Percentiles rank a stretch among this genome's conserved stretches.
phyloP scores from a whole-genome alignment of 2,113 vertebrate species.

The Sialia sialis region DNA sequence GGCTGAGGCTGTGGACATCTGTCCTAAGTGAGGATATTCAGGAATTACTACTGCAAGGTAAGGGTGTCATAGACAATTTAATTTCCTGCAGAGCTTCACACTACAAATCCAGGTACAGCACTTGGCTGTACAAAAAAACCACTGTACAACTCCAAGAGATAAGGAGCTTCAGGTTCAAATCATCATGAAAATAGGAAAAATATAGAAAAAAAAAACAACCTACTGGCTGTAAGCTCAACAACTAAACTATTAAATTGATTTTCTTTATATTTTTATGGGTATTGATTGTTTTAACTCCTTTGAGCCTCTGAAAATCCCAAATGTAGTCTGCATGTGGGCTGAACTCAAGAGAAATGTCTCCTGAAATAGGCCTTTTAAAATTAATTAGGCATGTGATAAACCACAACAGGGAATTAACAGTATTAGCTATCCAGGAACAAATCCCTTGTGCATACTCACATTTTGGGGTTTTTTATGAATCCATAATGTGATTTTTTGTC shows the following conservation, averaged over 20 bases:
- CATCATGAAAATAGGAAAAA: background rate
- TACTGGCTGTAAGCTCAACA: background rate
- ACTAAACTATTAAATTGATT: background rate
- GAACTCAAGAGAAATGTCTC: background rate
- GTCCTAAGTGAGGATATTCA: background rate
- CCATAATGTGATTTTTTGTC: background rate
- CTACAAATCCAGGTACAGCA: background rate
- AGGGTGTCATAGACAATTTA: background rate
- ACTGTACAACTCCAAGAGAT: background rate
- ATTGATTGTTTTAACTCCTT: background rate
- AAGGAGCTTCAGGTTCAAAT: background rate
- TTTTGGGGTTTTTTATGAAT: background rate
- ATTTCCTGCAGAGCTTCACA: background rate
- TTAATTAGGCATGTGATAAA: background rate
- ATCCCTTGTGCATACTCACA: rapidly evolving
- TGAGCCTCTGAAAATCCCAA: background rate
- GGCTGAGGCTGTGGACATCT: background rate
- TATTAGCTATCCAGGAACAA: background rate
- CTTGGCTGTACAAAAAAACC: background rate
- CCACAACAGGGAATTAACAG: background rate
- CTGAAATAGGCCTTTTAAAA: background rate
- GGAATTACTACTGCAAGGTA: background rate
- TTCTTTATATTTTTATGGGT: background rate
- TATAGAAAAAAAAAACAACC: background rate
- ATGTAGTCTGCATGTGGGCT: background rate